A percentile compares a stretch with the other conserved stretches of the same genome.
Evolutionary conservation across 1,140 invertebrate species (phyloP).

Genomic region (Calosoma granatense): DNA sequence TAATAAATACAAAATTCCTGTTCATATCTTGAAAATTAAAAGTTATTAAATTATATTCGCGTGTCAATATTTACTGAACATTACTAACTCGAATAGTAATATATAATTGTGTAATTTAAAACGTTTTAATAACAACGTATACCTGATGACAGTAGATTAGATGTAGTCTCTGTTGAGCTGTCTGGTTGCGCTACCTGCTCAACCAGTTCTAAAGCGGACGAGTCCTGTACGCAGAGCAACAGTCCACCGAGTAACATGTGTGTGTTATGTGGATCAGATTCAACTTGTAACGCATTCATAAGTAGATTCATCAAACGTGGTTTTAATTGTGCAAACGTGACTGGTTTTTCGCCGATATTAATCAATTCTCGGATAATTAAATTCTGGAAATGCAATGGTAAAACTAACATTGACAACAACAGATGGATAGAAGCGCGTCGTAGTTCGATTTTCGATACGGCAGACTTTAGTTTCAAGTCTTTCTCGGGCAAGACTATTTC

Average conservation of each 20-base stretch:
- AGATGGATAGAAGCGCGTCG: constrained; percentile 83
- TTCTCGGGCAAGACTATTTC: constrained; percentile 64
- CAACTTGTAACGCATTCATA: constrained; percentile 75
- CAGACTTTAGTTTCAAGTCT: constrained; percentile 54
- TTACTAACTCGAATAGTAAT: too few species aligned
- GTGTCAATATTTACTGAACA: too few species aligned
- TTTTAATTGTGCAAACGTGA: constrained; percentile 73
- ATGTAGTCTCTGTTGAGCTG: constrained; percentile 41
- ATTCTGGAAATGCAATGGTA: constrained; percentile 86
- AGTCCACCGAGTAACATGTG: constrained; percentile 81
- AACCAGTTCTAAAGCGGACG: constrained; percentile 64
- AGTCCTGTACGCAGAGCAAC: constrained; percentile 69
- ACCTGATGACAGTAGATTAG: constrained; percentile 66
- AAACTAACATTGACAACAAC: constrained; percentile 75
- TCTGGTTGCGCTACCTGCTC: constrained; percentile 51
- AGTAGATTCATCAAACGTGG: constrained; percentile 74
- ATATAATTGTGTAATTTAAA: too few species aligned
- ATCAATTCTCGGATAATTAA: constrained; percentile 65
- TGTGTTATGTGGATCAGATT: constrained; percentile 77
- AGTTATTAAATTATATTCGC: too few species aligned
- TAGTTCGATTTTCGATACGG: constrained; percentile 65
- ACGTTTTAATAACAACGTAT: too few species aligned
- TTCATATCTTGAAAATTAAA: too few species aligned
- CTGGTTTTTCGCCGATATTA: constrained; percentile 32
- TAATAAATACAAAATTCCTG: too few species aligned